phyloP scores from a whole-genome alignment of 2,797 vertebrate species.

The Pseudochirops corinnae region DNA sequence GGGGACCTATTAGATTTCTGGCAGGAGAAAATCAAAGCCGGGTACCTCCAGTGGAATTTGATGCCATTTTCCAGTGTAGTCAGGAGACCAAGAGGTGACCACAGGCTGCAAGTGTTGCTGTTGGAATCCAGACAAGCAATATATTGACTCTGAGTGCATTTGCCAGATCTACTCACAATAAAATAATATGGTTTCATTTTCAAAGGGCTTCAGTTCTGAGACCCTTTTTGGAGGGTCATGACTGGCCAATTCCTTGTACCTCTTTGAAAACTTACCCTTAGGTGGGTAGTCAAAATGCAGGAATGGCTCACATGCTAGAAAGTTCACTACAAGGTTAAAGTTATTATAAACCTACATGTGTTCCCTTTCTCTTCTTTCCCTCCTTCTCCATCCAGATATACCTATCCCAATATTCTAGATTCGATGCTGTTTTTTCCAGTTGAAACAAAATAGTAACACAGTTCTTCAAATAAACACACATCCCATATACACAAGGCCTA shows the following conservation, averaged over 20 bases:
- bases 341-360: conserved; percentile 13
- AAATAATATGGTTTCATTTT: conserved; percentile 66
- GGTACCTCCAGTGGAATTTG: conserved; percentile 48
- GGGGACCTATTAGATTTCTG: conserved; percentile 50
- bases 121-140: conserved; percentile 59
- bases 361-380: not conserved
- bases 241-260: not conserved
- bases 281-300: conserved; percentile 7
- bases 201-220: conserved; percentile 44
- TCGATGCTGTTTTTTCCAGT: not conserved
- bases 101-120: conserved; percentile 8
- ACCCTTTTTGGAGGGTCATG: conserved; percentile 7
- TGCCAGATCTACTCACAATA: conserved; percentile 47
- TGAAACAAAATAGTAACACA: conserved; percentile 29
- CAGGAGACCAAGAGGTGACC: conserved; percentile 2
- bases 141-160: conserved; percentile 46
- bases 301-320: not conserved
- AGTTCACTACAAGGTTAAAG: conserved; percentile 25
- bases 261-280: conserved; percentile 37
- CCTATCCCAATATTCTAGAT: not conserved
- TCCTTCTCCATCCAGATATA: not conserved
- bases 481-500: not conserved
- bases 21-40: conserved; percentile 60
- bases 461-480: conserved; percentile 25
- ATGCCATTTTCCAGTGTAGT: conserved; percentile 22